Conservation (phyloP, 2,888 invertebrate species). For the Tanytarsus gracilentus region DNA sequence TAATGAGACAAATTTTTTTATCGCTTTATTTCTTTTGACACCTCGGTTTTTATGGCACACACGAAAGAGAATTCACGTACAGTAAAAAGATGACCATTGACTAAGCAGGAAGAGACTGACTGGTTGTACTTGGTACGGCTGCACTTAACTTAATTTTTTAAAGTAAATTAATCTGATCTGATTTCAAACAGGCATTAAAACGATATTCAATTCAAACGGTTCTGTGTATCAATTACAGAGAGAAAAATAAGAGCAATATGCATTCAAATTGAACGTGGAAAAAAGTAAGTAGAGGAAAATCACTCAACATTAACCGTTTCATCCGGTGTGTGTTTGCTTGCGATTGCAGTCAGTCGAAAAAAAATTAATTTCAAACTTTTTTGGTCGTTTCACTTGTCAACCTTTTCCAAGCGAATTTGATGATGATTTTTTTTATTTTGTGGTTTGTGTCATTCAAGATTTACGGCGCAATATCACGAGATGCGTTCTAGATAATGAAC, state of each 20-base stretch:
- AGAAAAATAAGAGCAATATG: constrained; percentile 16
- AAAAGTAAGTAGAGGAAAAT: constrained; percentile 10
- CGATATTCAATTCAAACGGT: background rate
- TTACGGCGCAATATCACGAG: constrained; percentile 10
- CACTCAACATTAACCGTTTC: constrained; percentile 26
- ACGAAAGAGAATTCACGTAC: too few relatives aligned
- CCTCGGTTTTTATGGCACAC: background rate
- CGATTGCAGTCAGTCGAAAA: constrained; percentile 14
- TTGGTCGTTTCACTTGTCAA: constrained; percentile 21
- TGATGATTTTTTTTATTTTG: too few relatives aligned
- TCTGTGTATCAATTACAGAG: constrained; percentile 23
- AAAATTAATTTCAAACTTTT: background rate
- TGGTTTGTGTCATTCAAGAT: background rate
- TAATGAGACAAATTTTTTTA: constrained; percentile 8
- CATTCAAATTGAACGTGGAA: background rate
- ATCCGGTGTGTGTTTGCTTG: constrained; percentile 25
- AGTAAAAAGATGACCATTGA: background rate
- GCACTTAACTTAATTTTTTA: background rate
- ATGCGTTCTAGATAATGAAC: too few relatives aligned
- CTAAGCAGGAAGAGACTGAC: constrained; percentile 5
- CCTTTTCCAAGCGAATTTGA: constrained; percentile 7
- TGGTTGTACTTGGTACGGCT: constrained; percentile 4
- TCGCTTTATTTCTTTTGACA: background rate
- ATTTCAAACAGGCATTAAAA: background rate
- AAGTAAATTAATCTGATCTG: constrained; percentile 10